Percentiles rank a stretch among this genome's conserved stretches.
Conservation (phyloP, 2,113 vertebrate species). For the Camelus bactrianus region DNA sequence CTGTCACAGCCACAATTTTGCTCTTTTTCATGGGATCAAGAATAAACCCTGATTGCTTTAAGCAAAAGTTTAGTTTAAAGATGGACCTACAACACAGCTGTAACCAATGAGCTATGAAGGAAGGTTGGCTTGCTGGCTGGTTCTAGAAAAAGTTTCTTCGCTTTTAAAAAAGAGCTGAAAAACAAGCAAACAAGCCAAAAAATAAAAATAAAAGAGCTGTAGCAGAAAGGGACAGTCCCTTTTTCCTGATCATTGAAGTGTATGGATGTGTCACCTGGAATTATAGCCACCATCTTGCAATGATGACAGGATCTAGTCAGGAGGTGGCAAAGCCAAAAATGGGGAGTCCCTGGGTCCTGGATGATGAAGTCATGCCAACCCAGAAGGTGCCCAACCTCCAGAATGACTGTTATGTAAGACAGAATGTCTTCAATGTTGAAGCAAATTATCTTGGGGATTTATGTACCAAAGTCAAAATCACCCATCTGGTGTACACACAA, state of each 20-base stretch:
- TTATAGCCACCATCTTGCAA: not conserved
- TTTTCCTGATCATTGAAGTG: not conserved
- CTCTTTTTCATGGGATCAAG: not conserved
- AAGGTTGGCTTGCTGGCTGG: not conserved
- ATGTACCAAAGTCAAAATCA: not conserved
- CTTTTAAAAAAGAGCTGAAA: not conserved
- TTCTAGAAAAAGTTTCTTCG: slow-evolving; percentile 50
- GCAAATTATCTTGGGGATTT: not conserved
- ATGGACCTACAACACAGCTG: not conserved
- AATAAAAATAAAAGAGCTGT: not conserved
- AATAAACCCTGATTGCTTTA: slow-evolving; percentile 42
- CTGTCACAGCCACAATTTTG: not conserved
- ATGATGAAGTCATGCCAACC: not conserved
- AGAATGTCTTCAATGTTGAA: not conserved
- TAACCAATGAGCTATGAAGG: not conserved
- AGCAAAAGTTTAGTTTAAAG: not conserved
- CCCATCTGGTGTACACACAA: not conserved
- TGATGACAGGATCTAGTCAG: not conserved
- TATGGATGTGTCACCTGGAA: not conserved
- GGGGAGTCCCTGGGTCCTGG: not conserved
- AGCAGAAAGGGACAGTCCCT: not conserved
- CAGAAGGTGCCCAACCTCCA: not conserved
- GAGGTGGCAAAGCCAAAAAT: not conserved
- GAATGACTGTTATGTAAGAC: not conserved
- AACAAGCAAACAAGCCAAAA: not conserved